These are phyloP conservation scores for Macropus fuliginosus DNA, from an alignment of 2,797 vertebrate species.

Conservation along the genomic window DNA sequence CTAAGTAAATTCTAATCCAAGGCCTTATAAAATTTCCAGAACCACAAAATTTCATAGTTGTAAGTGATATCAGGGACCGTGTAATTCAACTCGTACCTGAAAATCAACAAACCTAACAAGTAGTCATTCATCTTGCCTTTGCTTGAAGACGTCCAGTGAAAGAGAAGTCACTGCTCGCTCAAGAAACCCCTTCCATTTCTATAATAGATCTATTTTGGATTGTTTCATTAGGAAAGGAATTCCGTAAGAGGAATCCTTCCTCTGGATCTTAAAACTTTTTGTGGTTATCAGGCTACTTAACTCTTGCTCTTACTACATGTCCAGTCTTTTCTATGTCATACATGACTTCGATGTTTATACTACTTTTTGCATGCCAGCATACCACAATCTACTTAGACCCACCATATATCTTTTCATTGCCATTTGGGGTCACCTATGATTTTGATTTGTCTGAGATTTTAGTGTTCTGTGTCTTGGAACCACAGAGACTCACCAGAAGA, in stretches of 20 bases:
- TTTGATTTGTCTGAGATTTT: neutral
- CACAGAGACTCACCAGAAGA: neutral
- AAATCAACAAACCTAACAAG: neutral
- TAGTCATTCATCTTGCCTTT: neutral
- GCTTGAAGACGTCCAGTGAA: neutral
- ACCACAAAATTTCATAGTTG: neutral
- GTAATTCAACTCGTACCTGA: neutral
- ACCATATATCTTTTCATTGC: neutral
- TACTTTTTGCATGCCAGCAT: neutral
- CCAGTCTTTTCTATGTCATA: neutral
- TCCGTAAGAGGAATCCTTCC: neutral
- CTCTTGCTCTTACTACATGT: neutral
- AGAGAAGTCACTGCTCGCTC: neutral
- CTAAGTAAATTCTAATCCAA: neutral
- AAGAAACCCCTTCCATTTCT: neutral
- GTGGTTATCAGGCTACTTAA: neutral
- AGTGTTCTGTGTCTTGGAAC: neutral
- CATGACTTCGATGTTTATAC: neutral
- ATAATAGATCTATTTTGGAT: neutral
- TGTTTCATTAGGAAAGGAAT: neutral
- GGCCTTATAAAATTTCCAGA: neutral
- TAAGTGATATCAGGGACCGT: neutral
- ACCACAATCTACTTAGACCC: neutral
- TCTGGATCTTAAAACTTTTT: neutral
- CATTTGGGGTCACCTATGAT: neutral